Evolutionary conservation across 2,113 vertebrate species (phyloP), one percentile per base, ranked within the genome.

Genomic region (Apodemus speciosus): DNA sequence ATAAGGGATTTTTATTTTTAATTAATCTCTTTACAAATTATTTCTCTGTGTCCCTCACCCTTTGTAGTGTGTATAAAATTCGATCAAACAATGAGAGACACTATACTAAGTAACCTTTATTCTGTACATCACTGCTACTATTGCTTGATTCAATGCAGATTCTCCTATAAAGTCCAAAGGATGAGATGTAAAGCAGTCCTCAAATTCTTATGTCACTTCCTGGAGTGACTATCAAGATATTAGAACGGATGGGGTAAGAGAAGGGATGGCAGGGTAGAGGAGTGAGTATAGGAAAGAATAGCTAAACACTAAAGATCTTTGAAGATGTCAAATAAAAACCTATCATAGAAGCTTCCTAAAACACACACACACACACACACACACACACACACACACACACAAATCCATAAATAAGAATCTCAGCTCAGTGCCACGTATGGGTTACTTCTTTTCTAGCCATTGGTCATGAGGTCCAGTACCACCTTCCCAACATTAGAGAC

Each of bases 21-120:
- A 79, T 62, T 84, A 83, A 60, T 35, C 8, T 30, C n/a, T 64
- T 46, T 83, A 85, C 13, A 76, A 88, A 92, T 90, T 85, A 86
- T 88, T 90, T 95, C 18, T 84, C 35, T 85, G 4, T 77, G 25
- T 90, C 80, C 2, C 11, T 60, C 16, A 51, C 10, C 56, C 56
- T 88, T 95, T 62, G 58, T 79, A 66, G 35, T 9, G 62, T n/a
- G 6, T 88, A 51, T 88, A 80, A 86, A 85, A 75, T 51, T 80
- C 71, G 9, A 40, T 71, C 32, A 35, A 92, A 35, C 40, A 75
- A 80, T 80, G 46, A 66, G 9, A 89, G 4, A 38, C 18, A 51
- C 32, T 53, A 72, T 35, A 84, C 6, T 49, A 40, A 72, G 71
- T 18, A 87, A 18, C 4, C 15, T 66, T 85, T 51, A 32, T 30